Evolutionary conservation across 2,797 vertebrate genomes (phyloP).

Genomic region (Lates japonicus): DNA sequence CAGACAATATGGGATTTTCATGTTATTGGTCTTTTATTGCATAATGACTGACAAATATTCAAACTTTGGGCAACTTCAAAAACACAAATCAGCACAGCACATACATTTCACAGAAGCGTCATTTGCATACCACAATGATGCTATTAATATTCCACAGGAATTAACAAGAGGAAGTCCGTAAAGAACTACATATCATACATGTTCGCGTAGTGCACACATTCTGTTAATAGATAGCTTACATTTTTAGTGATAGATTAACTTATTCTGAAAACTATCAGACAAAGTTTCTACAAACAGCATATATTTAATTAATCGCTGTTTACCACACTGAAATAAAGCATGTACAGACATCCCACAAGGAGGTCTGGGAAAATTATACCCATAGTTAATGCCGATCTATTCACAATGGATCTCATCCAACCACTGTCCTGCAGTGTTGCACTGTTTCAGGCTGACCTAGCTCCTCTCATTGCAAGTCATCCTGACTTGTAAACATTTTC

Average conservation of each 20-base stretch:
- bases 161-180: slow-evolving; percentile 60
- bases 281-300: background rate
- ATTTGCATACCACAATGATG: slow-evolving; percentile 45
- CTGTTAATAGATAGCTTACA: slow-evolving; percentile 19
- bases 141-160: slow-evolving; percentile 78
- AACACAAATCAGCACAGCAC: slow-evolving; percentile 36
- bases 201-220: slow-evolving; percentile 40
- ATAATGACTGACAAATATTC: slow-evolving; percentile 22
- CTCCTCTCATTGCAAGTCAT: slow-evolving; percentile 11
- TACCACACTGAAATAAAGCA: slow-evolving; percentile 20
- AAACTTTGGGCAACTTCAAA: slow-evolving; percentile 8
- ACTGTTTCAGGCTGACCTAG: slow-evolving; percentile 7
- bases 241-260: slow-evolving; percentile 17
- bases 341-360: slow-evolving; percentile 8
- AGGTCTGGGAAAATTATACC: slow-evolving; percentile 5
- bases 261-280: background rate
- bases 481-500: slow-evolving; percentile 9
- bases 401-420: slow-evolving; percentile 26
- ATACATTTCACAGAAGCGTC: slow-evolving; percentile 37
- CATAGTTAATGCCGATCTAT: slow-evolving; percentile 22
- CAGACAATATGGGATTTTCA: slow-evolving; percentile 15
- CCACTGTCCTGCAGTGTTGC: slow-evolving; percentile 63
- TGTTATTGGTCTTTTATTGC: slow-evolving; percentile 42
- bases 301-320: slow-evolving; percentile 23
- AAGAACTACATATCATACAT: slow-evolving; percentile 58